Base-by-base conservation (phyloP, 1,140 invertebrate genomes). In the Drosophila eugracilis region DNA sequence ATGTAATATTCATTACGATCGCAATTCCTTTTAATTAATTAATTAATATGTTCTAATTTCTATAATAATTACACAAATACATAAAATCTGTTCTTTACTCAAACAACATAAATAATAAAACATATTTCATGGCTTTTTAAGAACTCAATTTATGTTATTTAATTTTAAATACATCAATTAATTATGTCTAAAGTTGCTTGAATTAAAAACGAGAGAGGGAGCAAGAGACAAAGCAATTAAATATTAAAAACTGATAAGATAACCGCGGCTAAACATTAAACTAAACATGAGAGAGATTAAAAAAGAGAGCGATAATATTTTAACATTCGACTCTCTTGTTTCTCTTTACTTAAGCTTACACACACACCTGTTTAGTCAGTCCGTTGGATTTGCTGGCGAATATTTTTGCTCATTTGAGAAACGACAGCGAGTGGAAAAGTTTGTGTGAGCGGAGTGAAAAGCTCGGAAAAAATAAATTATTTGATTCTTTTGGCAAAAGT, bases 221-320 rank as follows among this genome's bases (percentile, higher is more conserved):
- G 22, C 3, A 22, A 50, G 45, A 44, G 50, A 24, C 15, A 49
- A n/a, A 39, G 21, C 42, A 50, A 45, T 52, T 47, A 48, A 48
- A 41, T 36, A 47, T 32, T 21, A 12, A 32, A 58, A 50, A 52
- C 60, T 81, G 75, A 83, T 83, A 84, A 83, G 77, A 80, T 80
- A 72, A 72, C 28, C 36, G 14, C 15, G 32, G 32, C 55, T 57
- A 78, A 78, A 78, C 70, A 74, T 69, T 41, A 48, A 37, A 30
- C 55, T 15, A 71, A 81, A 62, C 72, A 75, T 41, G 32, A 39
- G 34, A 41, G 19, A 52, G 66, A 71, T 58, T 63, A 73, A 36
- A 21, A 19, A 28, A 36, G 17, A 42, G 6, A 36, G 26, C 4
- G 42, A 34, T 22, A 36, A 54, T 77, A 15, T 37, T 39, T n/a